Evolutionary conservation across 2,888 invertebrate species (phyloP).

Genomic region (Aleiodes alternator): DNA sequence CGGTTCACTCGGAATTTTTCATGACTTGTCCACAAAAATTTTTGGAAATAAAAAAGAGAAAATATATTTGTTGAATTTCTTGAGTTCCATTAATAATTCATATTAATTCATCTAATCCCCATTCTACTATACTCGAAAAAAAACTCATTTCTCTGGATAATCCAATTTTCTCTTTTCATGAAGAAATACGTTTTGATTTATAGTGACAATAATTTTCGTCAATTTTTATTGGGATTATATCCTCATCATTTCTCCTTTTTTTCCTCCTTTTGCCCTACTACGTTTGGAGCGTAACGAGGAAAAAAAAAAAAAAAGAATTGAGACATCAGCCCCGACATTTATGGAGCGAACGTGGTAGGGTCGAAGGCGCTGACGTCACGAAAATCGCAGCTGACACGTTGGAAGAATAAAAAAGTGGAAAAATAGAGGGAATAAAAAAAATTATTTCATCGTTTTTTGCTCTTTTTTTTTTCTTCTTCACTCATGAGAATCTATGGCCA

Average conservation of each 20-base stretch:
- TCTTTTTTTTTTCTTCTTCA: background rate
- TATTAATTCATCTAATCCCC: no score
- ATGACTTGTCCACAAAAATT: background rate
- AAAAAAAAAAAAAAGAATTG: background rate
- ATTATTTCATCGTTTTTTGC: background rate
- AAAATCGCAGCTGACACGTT: slow-evolving; percentile 19
- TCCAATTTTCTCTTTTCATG: no score
- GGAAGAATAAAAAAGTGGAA: slow-evolving; percentile 4
- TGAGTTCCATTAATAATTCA: no score
- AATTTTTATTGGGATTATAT: background rate
- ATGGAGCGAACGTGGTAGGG: slow-evolving; percentile 8
- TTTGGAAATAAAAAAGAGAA: background rate
- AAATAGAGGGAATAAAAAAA: slow-evolving; percentile 6
- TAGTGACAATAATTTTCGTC: no score
- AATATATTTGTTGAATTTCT: no score
- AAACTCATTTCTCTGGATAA: no score
- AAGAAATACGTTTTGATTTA: no score
- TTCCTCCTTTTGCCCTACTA: background rate
- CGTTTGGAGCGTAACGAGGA: background rate
- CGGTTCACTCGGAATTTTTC: background rate
- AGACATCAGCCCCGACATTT: slow-evolving; percentile 18
- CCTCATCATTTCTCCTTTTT: background rate
- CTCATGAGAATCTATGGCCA: slow-evolving; percentile 6
- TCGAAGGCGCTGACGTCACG: slow-evolving; percentile 24
- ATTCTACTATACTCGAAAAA: no score